phyloP scores from a whole-genome alignment of 2,113 vertebrate genomes.

The Proteles cristata region DNA sequence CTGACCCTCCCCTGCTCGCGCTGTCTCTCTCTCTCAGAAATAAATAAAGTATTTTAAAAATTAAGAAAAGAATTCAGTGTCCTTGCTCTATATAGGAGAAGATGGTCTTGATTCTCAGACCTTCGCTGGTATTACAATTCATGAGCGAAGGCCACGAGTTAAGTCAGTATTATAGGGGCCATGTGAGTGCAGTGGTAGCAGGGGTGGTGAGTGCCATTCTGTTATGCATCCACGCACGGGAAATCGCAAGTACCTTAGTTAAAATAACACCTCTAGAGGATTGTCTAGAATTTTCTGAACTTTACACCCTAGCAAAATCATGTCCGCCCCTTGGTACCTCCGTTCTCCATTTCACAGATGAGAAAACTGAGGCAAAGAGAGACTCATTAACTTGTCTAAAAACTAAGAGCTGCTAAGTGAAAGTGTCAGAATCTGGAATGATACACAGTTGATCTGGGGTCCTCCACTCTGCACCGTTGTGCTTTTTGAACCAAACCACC shows the following conservation, averaged over 20 bases:
- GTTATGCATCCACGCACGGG: fast-evolving
- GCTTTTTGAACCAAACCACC: neutral
- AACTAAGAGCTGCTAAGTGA: neutral
- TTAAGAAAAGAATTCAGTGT: no score
- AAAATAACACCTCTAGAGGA: neutral
- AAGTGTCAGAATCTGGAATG: neutral
- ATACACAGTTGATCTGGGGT: neutral
- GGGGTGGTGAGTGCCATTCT: fast-evolving
- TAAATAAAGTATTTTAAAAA: no score
- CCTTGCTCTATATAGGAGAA: fast-evolving
- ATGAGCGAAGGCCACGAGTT: no score
- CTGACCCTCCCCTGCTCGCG: no score
- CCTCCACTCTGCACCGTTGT: neutral
- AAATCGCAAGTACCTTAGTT: neutral
- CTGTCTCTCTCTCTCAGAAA: no score
- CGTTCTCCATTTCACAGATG: neutral
- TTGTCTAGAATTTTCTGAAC: neutral
- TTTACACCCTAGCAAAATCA: neutral
- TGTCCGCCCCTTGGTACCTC: fast-evolving
- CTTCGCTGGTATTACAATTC: neutral
- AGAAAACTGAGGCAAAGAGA: neutral
- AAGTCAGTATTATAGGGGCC: neutral
- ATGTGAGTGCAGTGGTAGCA: fast-evolving
- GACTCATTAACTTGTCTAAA: neutral
- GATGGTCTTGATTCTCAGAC: neutral